Base-by-base conservation (phyloP, 2,113 vertebrate genomes). In the Ochotona curzoniae region DNA sequence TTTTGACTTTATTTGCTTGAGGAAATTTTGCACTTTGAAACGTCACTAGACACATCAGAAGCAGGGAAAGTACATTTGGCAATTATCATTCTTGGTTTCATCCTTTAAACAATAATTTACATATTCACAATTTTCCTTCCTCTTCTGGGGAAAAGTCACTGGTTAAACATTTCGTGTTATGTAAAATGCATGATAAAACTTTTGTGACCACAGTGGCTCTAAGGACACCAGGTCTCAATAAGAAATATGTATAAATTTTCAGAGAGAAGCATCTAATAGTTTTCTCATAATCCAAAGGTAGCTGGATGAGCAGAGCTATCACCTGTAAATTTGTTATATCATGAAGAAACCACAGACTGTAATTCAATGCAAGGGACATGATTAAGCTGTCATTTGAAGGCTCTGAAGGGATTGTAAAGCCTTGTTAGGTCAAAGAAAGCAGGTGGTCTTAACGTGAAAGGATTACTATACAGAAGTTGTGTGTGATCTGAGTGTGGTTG, bases 21-120 rank as follows among this genome's bases (percentile, higher is more conserved):
- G 73, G 38, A 88, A 66, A 84, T 85, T 64, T 4, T 85, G 8
- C 38, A 28, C 9, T 81, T 90, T 84, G n/a, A 92, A 69, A 76
- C 13, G 1, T 94, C 26, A 83, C 23, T 23, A 73, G 8, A 92
- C 87, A 94, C 7, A 93, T 73, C 26, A 1, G 30, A 87, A 93
- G 67, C 6, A 74, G 26, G 10, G 25, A 82, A 89, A 35, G 57
- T 47, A 71, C 26, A 60, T 26, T 83, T 79, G 63, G 9, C 7
- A 1, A 30, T 63, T 30, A 70, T 61, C 20, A 80, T n/a, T 63
- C 17, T 66, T 21, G 20, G 5, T 26, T 26, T 49, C 35, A 12
- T 7, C 8, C 2, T 11, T 49, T 14, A 64, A 60, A 9, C 47
- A 87, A 60, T 1, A 1, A 60, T 14, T 90, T 73, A 74, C 23